phyloP scores from a whole-genome alignment of 2,888 invertebrate genomes.

The Phyto melanocephala region DNA sequence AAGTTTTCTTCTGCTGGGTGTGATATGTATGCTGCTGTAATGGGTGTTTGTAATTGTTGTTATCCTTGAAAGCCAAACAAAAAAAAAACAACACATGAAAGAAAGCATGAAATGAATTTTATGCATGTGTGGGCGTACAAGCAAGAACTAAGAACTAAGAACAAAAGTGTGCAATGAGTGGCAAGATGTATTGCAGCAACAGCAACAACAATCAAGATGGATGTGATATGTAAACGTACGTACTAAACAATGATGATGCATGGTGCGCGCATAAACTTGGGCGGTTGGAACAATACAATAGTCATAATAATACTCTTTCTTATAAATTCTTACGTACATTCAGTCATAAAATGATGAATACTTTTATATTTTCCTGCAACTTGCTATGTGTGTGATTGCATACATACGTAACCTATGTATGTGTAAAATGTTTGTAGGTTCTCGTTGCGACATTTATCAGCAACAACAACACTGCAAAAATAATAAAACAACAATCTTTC shows the following conservation, averaged over 20 bases:
- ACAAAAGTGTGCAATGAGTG: slow-evolving; percentile 53
- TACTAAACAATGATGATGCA: slow-evolving; percentile 72
- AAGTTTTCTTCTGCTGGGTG: background rate
- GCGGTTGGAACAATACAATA: slow-evolving; percentile 59
- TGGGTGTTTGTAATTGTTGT: slow-evolving; percentile 9
- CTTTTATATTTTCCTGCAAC: slow-evolving; percentile 33
- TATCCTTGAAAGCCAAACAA: slow-evolving; percentile 52
- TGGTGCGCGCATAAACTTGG: slow-evolving; percentile 71
- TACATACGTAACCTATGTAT: background rate
- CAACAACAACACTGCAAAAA: slow-evolving; percentile 15
- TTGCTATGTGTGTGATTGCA: slow-evolving; percentile 5
- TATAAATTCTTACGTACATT: slow-evolving; percentile 9
- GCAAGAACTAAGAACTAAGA: background rate
- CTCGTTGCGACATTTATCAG: slow-evolving; percentile 7
- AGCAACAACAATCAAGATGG: slow-evolving; percentile 69
- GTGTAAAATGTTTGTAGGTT: background rate
- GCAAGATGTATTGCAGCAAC: slow-evolving; percentile 29
- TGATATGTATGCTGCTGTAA: background rate
- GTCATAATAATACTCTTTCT: slow-evolving; percentile 23
- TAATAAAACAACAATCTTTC: slow-evolving; percentile 40
- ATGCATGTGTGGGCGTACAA: slow-evolving; percentile 49
- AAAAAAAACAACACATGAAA: background rate
- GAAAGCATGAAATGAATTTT: slow-evolving; percentile 39
- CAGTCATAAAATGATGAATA: slow-evolving; percentile 52
- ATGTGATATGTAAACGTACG: slow-evolving; percentile 72